Evolutionary conservation across 1,140 invertebrate species (phyloP), one percentile per base, ranked within the genome.

Genomic region (Steinernema feltiae): DNA sequence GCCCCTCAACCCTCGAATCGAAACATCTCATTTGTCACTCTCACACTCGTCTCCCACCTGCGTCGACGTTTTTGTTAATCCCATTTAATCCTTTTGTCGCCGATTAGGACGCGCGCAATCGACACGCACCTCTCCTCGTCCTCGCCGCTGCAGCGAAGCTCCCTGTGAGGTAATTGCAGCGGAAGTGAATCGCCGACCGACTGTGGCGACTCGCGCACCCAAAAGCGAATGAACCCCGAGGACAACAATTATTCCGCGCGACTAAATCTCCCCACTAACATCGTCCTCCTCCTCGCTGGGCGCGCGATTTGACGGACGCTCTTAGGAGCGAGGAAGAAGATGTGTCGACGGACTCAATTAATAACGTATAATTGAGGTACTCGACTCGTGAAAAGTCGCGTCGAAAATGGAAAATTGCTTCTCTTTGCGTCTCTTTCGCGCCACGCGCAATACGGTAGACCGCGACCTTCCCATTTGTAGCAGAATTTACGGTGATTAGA

Each of bases 21-120:
- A n/a, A 46, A 46, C 41, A 46, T 21, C 53, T 63, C 53, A 63
- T 63, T 63, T 63, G 53, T 63, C 53, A 63, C 53, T 27, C 53
- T 63, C 53, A 15, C 53, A 63, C 53, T 63, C 53, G 24, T 63
- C 53, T 17, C 53, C 53, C 53, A 63, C 53, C 53, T 63, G 53
- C 53, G 24, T 27, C 53, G 12, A 63, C 53, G 53, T 63, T 63
- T 63, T 63, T 63, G 53, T 21, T 63, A 63, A 63, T 63, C 53
- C 53, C 53, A 63, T 63, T 63, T 63, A 63, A 63, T 63, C 53
- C 53, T 63, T 63, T 63, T 63, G 53, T 63, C 53, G 53, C 53
- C 53, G 53, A 63, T 63, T 63, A 63, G 53, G 53, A 17, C 12
- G 24, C 53, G 53, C 53, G 7, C 53, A 12, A 15, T 3, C 53